These are phyloP conservation scores for Trichopria drosophilae DNA, from an alignment of 2,888 invertebrate species.

Conservation along the genomic window DNA sequence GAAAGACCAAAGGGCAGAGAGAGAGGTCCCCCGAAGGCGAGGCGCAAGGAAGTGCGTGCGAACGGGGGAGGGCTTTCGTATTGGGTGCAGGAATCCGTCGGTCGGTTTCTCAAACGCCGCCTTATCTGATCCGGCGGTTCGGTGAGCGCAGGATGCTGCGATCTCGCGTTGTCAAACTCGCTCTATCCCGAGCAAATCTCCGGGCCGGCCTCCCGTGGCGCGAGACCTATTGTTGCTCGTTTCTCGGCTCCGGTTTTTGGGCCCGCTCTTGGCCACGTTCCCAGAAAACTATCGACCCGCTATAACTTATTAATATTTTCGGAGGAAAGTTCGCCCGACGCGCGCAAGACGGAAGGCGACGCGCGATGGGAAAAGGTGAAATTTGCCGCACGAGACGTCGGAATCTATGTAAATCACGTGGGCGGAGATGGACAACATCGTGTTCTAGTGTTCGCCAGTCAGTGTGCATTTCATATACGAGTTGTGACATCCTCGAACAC, in stretches of 20 bases:
- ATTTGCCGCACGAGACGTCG: no score
- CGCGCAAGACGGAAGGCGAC: conserved; percentile 18
- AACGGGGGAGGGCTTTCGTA: conserved; percentile 39
- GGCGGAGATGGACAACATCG: no score
- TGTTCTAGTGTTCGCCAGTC: no score
- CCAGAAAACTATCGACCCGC: conserved; percentile 51
- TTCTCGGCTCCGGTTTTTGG: conserved; percentile 20
- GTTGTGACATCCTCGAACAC: no score
- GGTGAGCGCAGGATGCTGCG: conserved; percentile 42
- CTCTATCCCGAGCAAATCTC: conserved; percentile 54
- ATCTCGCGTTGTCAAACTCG: conserved; percentile 56
- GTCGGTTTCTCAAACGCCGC: conserved; percentile 50
- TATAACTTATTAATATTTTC: conserved; percentile 57
- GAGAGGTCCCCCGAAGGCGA: no score
- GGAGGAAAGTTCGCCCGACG: conserved; percentile 42
- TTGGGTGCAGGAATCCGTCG: conserved; percentile 39
- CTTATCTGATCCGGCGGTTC: conserved; percentile 51
- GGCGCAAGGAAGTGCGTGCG: conserved; percentile 49
- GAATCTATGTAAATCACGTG: no score
- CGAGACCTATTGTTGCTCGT: conserved; percentile 49
- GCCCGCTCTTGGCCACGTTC: conserved; percentile 33
- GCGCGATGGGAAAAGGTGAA: conserved; percentile 12
- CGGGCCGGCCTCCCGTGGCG: conserved; percentile 51
- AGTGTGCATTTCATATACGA: no score
- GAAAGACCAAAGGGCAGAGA: no score